These are phyloP conservation scores for Peucedramus taeniatus DNA, from an alignment of 2,113 vertebrate genomes.

Conservation along the genomic window DNA sequence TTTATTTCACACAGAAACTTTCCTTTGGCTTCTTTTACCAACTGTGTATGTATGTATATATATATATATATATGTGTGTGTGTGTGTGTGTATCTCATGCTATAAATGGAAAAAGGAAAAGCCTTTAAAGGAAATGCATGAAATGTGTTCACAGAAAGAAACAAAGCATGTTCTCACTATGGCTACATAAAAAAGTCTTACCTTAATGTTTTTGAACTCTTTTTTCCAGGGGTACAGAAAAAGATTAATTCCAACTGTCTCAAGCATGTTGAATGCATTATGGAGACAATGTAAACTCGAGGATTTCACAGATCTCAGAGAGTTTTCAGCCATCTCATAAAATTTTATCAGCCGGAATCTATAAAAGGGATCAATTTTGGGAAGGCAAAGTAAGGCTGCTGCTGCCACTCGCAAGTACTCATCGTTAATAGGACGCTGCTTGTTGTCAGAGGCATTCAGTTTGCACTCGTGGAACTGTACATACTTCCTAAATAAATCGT, in stretches of 20 bases:
- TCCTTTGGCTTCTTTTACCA: not conserved
- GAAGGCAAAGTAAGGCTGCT: slow-evolving; percentile 88
- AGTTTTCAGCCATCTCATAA: slow-evolving; percentile 90
- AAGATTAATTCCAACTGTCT: slow-evolving; percentile 92
- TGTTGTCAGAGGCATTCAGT: slow-evolving; percentile 76
- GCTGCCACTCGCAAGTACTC: slow-evolving; percentile 88
- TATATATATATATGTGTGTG: not conserved
- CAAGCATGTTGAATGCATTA: slow-evolving; percentile 86
- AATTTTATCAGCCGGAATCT: slow-evolving; percentile 92
- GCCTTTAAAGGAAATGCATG: not conserved
- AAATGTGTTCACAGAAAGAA: not conserved
- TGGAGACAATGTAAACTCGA: slow-evolving; percentile 84
- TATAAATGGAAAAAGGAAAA: not conserved
- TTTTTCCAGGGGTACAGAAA: slow-evolving; percentile 99
- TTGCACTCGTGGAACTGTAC: slow-evolving; percentile 89
- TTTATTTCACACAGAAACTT: not conserved
- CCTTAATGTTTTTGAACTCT: slow-evolving; percentile 96
- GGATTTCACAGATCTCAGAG: slow-evolving; percentile 82
- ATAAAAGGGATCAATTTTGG: slow-evolving; percentile 88
- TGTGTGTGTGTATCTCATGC: not conserved
- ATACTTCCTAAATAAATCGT: slow-evolving; percentile 96
- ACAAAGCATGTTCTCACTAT: not conserved
- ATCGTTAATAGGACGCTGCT: slow-evolving; percentile 74
- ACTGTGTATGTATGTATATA: not conserved
- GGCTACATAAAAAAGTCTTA: slow-evolving; percentile 47